Evolutionary conservation across 2,888 invertebrate species (phyloP).

Genomic region (Phlogophora meticulosa): DNA sequence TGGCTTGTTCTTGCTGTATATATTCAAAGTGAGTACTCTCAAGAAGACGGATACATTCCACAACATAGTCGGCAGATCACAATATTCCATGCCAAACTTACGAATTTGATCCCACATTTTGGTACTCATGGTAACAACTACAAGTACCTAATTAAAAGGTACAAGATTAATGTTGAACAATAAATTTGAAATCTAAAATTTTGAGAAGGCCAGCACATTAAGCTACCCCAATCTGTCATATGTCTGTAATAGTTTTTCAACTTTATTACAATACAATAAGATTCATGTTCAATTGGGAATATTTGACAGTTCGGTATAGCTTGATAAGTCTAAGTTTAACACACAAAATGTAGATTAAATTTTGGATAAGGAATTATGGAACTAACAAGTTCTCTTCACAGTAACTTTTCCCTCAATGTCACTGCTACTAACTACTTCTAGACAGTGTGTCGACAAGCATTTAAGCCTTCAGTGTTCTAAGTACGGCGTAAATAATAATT

Average conservation of each 20-base stretch:
- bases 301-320: too few species aligned
- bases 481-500: constrained; percentile 35
- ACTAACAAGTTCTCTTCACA: neutral
- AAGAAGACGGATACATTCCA: constrained; percentile 74
- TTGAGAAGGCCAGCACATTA: too few species aligned
- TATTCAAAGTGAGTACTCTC: constrained; percentile 71
- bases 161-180: too few species aligned
- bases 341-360: neutral
- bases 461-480: constrained; percentile 21
- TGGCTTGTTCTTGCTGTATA: constrained; percentile 69
- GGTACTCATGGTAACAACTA: neutral
- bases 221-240: too few species aligned
- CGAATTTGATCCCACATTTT: constrained; percentile 35
- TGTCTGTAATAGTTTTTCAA: too few species aligned
- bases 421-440: neutral
- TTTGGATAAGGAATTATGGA: neutral
- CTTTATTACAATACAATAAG: too few species aligned
- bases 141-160: neutral
- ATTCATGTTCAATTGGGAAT: too few species aligned
- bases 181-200: too few species aligned
- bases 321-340: too few species aligned
- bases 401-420: constrained; percentile 13
- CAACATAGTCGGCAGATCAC: constrained; percentile 77
- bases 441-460: constrained; percentile 22
- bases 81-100: constrained; percentile 71